Conservation (phyloP, 37 sponge, comb jelly and placozoan species). For the Chondrosia reniformis region DNA sequence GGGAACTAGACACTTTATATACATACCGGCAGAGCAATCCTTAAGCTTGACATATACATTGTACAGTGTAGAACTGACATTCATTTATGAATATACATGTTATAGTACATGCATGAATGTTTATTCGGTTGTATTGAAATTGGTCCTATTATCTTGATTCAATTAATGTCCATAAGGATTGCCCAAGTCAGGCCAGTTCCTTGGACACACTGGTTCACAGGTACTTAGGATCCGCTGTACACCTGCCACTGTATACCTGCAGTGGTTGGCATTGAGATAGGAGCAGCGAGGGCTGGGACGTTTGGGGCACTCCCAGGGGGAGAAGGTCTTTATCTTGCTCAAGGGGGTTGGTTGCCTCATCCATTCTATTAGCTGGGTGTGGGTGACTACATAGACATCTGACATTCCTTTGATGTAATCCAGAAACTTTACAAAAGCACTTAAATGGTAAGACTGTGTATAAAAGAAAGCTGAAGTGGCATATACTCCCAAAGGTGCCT, state of each 20-base stretch:
- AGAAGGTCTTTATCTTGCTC: constrained; percentile 28
- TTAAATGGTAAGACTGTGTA: not conserved
- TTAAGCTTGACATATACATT: too few species aligned
- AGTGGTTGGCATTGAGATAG: constrained; percentile 1
- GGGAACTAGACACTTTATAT: too few species aligned
- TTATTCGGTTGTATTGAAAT: too few species aligned
- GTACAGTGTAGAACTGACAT: too few species aligned
- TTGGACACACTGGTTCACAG: constrained; percentile 36
- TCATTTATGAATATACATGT: too few species aligned
- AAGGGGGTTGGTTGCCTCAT: constrained; percentile 42
- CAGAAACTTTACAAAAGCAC: constrained; percentile 29
- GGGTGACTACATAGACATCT: constrained; percentile 51
- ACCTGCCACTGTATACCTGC: not conserved
- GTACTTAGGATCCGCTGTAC: constrained; percentile 8
- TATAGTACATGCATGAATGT: too few species aligned
- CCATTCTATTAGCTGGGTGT: constrained; percentile 55
- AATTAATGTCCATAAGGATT: constrained; percentile 41
- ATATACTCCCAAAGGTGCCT: constrained; percentile 48
- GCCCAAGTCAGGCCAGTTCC: constrained; percentile 38
- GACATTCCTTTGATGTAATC: constrained; percentile 20
- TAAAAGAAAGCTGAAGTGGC: constrained; percentile 37
- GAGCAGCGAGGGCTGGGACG: constrained; percentile 25
- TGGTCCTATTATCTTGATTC: too few species aligned
- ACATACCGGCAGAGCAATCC: too few species aligned
- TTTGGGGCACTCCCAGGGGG: constrained; percentile 41